phyloP scores from a whole-genome alignment of 2,113 vertebrate species.

The Trogon melanurus region DNA sequence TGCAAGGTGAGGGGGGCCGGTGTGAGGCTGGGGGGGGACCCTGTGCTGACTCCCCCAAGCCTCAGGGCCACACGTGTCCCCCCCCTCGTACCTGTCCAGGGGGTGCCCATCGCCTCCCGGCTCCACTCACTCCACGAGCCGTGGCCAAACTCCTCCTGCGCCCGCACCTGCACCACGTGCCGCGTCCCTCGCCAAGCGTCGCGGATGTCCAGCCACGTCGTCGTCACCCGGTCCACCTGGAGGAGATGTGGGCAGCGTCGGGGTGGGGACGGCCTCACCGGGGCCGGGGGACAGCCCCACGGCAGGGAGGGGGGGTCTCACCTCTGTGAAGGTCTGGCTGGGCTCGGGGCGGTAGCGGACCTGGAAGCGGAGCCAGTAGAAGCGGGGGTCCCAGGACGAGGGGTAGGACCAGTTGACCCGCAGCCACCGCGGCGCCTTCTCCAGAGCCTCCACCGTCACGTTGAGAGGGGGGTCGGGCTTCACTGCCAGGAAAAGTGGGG shows the following conservation, averaged over 20 bases:
- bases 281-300: background rate
- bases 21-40: background rate
- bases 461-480: slow-evolving; percentile 70
- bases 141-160: slow-evolving; percentile 66
- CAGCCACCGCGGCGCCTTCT: slow-evolving; percentile 24
- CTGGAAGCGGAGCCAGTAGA: slow-evolving; percentile 72
- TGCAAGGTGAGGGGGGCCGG: background rate
- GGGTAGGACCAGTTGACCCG: slow-evolving; percentile 72
- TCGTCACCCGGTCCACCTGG: slow-evolving; percentile 27
- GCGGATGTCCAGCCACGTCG: background rate
- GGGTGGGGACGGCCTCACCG: too few species aligned
- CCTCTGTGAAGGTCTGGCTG: background rate
- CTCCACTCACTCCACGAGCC: slow-evolving; percentile 78
- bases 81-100: slow-evolving; percentile 74
- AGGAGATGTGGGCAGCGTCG: rapidly evolving
- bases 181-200: slow-evolving; percentile 28
- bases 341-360: slow-evolving; percentile 69
- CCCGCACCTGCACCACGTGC: slow-evolving; percentile 72
- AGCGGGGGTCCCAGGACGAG: slow-evolving; percentile 59
- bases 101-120: slow-evolving; percentile 40
- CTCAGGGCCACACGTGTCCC: background rate
- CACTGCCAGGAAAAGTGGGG: slow-evolving; percentile 41
- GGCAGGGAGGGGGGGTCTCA: background rate
- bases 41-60: background rate
- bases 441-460: slow-evolving; percentile 28